phyloP scores from a whole-genome alignment of 2,888 invertebrate genomes.

The Catocala fraxini region DNA sequence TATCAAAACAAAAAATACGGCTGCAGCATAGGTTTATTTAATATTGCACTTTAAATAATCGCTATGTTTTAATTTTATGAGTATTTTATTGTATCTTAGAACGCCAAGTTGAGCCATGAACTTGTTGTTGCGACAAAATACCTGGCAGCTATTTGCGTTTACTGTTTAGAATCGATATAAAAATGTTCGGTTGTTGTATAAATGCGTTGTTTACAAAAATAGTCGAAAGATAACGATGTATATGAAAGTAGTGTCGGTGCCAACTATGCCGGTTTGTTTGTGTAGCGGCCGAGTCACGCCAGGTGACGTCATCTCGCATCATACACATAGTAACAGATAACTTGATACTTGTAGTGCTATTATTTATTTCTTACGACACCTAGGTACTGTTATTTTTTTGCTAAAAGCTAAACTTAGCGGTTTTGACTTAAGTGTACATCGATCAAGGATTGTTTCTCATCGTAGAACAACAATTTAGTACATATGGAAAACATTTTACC shows the following conservation, averaged over 20 bases:
- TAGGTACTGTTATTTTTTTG: background rate
- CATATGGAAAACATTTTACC: too few species aligned
- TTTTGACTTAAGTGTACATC: too few species aligned
- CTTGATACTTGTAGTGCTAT: background rate
- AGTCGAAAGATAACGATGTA: constrained; percentile 22
- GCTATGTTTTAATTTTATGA: too few species aligned
- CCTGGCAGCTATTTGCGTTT: background rate
- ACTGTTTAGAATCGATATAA: background rate
- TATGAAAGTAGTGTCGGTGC: constrained; percentile 32
- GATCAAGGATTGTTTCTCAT: too few species aligned
- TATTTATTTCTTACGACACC: background rate
- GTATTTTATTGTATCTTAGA: too few species aligned
- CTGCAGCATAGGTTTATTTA: too few species aligned
- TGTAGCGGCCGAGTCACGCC: constrained; percentile 19
- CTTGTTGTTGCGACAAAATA: too few species aligned
- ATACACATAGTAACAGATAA: constrained; percentile 12
- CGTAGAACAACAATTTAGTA: too few species aligned
- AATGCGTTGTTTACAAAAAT: constrained; percentile 48
- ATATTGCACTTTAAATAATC: too few species aligned
- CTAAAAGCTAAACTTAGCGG: too few species aligned
- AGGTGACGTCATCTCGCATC: constrained; percentile 28
- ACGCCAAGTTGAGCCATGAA: too few species aligned
- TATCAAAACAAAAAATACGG: too few species aligned
- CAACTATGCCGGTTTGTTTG: constrained; percentile 38
- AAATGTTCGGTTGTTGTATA: constrained; percentile 5